These are phyloP conservation scores for Anarrhichthys ocellatus DNA, from an alignment of 2,113 vertebrate genomes.

Conservation along the genomic window DNA sequence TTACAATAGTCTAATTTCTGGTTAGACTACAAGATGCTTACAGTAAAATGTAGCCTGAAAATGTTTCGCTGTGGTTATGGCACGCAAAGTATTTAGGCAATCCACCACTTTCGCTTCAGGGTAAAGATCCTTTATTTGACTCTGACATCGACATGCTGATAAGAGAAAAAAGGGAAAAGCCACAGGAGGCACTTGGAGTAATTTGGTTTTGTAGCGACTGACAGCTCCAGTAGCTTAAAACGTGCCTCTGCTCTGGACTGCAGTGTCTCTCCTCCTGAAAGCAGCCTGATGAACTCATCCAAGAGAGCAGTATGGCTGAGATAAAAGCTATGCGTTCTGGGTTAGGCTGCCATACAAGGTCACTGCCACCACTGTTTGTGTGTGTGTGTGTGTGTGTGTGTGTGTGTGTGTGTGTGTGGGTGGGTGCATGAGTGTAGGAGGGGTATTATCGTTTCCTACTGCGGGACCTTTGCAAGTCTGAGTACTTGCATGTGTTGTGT, in stretches of 20 bases:
- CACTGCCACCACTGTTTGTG: constrained; percentile 31
- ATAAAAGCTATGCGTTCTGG: constrained; percentile 27
- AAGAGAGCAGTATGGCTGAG: constrained; percentile 19
- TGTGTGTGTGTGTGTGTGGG: constrained; percentile 1
- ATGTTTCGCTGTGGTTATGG: not conserved
- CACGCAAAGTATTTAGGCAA: not conserved
- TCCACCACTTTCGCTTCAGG: not conserved
- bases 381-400: constrained; percentile 7
- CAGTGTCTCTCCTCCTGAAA: constrained; percentile 15
- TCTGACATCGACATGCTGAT: not conserved
- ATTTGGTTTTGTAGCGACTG: constrained; percentile 17
- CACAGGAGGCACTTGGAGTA: not conserved
- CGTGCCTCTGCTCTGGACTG: constrained; percentile 17
- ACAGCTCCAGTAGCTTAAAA: constrained; percentile 2
- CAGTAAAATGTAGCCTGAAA: not conserved
- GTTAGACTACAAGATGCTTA: not conserved
- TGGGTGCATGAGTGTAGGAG: not conserved
- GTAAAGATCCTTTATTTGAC: constrained; percentile 18
- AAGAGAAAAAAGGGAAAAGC: constrained; percentile 11
- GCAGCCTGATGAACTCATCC: constrained; percentile 7
- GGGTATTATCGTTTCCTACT: constrained; percentile 5
- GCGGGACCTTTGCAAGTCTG: constrained; percentile 4
- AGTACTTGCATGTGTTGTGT: not conserved
- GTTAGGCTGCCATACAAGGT: constrained; percentile 41
- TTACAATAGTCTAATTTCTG: not conserved